phyloP scores from a whole-genome alignment of 1,140 invertebrate genomes.

The Zeugodacus cucurbitae region DNA sequence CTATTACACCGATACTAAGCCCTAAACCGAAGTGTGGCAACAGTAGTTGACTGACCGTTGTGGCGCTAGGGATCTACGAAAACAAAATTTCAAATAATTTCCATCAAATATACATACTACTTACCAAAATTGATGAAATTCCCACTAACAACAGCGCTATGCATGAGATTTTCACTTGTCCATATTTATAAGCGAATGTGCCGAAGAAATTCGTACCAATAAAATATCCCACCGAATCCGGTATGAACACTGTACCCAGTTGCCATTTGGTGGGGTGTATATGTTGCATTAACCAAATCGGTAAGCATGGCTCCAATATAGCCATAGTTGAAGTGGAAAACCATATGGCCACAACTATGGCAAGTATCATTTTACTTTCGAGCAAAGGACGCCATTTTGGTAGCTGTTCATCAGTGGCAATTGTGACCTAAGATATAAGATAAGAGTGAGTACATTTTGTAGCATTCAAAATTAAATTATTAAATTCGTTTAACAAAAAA shows the following conservation, averaged over 20 bases:
- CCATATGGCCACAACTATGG: slow-evolving; percentile 76
- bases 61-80: slow-evolving; percentile 72
- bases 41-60: slow-evolving; percentile 72
- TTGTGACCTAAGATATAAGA: slow-evolving; percentile 1
- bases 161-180: slow-evolving; percentile 74
- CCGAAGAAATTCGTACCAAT: slow-evolving; percentile 83
- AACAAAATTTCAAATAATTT: not conserved
- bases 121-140: slow-evolving; percentile 73
- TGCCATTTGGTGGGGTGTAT: slow-evolving; percentile 83
- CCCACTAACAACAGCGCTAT: slow-evolving; percentile 74
- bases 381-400: slow-evolving; percentile 70
- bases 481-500: too few species aligned
- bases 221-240: slow-evolving; percentile 84
- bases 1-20: slow-evolving; percentile 81
- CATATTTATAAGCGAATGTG: slow-evolving; percentile 72
- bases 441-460: too few species aligned
- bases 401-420: slow-evolving; percentile 4
- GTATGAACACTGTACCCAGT: slow-evolving; percentile 83
- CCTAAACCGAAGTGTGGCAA: slow-evolving; percentile 82
- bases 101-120: not conserved
- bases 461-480: too few species aligned
- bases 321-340: slow-evolving; percentile 83
- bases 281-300: slow-evolving; percentile 80
- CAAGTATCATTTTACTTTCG: slow-evolving; percentile 71
- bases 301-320: slow-evolving; percentile 83